Conservation (phyloP, 2,113 vertebrate species). For the Podarcis raffonei region DNA sequence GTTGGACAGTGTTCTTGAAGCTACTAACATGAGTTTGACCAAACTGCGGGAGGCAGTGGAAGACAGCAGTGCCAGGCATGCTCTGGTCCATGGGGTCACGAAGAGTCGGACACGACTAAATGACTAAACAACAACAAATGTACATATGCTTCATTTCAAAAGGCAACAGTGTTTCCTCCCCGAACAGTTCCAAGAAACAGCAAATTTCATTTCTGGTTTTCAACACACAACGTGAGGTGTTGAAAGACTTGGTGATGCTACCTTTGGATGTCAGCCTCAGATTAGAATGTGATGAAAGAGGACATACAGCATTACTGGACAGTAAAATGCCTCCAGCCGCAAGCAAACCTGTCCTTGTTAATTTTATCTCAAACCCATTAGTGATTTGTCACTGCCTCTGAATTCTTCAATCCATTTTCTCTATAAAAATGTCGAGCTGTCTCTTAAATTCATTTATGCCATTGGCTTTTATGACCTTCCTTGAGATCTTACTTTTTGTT, state of each 20-base stretch:
- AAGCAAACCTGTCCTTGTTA: conserved; percentile 70
- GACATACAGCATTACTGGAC: conserved; percentile 63
- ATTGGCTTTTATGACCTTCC: conserved; percentile 64
- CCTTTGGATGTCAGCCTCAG: conserved; percentile 55
- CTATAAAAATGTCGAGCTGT: conserved; percentile 67
- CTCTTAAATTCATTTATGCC: conserved; percentile 69
- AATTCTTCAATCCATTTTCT: conserved; percentile 62
- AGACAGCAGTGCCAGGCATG: too few relatives aligned
- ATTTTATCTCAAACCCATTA: conserved; percentile 69
- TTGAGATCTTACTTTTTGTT: conserved; percentile 65
- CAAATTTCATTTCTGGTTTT: conserved; percentile 26
- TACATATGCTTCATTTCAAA: conserved; percentile 10
- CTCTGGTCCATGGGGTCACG: too few relatives aligned
- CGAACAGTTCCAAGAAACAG: conserved; percentile 15
- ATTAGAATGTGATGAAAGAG: conserved; percentile 70
- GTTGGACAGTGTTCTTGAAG: too few relatives aligned
- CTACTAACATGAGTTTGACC: too few relatives aligned
- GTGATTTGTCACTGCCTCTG: conserved; percentile 69
- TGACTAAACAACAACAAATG: too few relatives aligned
- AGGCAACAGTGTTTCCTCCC: not conserved
- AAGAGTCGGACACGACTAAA: too few relatives aligned
- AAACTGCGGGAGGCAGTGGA: too few relatives aligned
- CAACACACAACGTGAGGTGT: conserved; percentile 41
- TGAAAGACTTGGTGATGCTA: conserved; percentile 44
- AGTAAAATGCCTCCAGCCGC: conserved; percentile 66